Evolutionary conservation across 2,888 invertebrate species (phyloP), one percentile per base, ranked within the genome.

Genomic region (Conus canariensis): DNA sequence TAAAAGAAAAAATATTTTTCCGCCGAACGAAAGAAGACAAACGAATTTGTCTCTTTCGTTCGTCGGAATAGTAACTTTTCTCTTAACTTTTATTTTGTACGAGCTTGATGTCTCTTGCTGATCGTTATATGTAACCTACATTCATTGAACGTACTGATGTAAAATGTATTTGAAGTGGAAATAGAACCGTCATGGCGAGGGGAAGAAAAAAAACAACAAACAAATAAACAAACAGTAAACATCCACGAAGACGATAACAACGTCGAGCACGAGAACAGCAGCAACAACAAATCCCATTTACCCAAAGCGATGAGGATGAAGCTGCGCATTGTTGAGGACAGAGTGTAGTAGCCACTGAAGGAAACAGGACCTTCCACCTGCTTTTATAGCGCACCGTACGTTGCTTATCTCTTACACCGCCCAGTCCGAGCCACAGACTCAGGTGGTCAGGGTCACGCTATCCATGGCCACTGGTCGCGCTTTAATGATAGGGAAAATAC

Each of bases 291-390:
- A 85, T 12, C 14, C 58, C 5, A 9, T 22, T 56, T 64, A 86
- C 60, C 64, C 60, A 67, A 86, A 86, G 86, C 86, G 25, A 86
- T 56, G 30, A 88, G 67, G 60, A 86, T 58, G 19, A 82, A 12
- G 58, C 56, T 19, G 56, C 82, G 82, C 82, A 82, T 82, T 56
- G 82, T 16, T 58, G 19, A 19, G 56, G 19, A 14, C 3, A 56
- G 7, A 22, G 19, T 70, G 70, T 7, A 16, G 70, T 70, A 14
- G 14, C 70, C 70, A 19, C 70, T 7, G 19, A 19, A 70, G 70
- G 22, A 70, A 14, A 14, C 19, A 70, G 19, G 70, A 70, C 22
- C 7, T 7, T 16, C 7, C 0, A 7, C 70, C 70, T 70, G 14
- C 3, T 82, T 82, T 22, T 82, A 82, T 56, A 82, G 19, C 9